Evolutionary conservation across 30 jellyfish, hydroid and myxozoan genomes (phyloP), one percentile per base, ranked within the genome.

Genomic region (Aurelia aurita): DNA sequence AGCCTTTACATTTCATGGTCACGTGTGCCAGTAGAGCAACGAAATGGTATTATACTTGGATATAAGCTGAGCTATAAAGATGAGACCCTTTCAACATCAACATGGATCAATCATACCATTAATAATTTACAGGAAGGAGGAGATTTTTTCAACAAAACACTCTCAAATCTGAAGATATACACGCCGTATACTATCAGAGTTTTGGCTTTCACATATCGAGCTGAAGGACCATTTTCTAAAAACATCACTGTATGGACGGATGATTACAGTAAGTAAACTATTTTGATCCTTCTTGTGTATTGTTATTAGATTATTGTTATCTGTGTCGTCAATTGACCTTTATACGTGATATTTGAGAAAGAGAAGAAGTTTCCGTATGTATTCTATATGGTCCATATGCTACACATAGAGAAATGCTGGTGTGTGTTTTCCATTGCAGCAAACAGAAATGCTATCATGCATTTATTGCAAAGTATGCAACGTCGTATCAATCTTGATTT

Each of bases 11-110:
- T 83, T 35, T 54, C 78, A 14, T 83, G 93, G 93, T 15, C 70
- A 0, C 64, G 87, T 6, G 81, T 83, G 3, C 93, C 86, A 16
- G 66, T 57, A 27, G 70, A 45, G 1, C 28, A 27, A 28, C 34
- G 87, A 20, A 82, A 83, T 28, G 93, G 93, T 25, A 55, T 83
- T 18, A 71, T 83, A 21, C n/a, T 22, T 2, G 93, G 93, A 15
- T 83, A 83, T 66, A 83, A 43, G 27, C 82, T 83, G 53, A 26
- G 32, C 72, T 83, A 54, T 57, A 70, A 39, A 54, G 93, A 83
- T 45, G 66, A 25, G 5, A 71, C 84, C n/a, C 45, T 71, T 35
- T 53, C 84, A 9, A 13, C 18, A 6, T 26, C 84, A 9, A 23
- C 15, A 5, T 71, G 80, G 84, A 71, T 39, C 18, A 71, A 21